These are phyloP conservation scores for Typhlichthys eigenmanni DNA, from an alignment of 2,797 vertebrate genomes.

Conservation along the genomic window DNA sequence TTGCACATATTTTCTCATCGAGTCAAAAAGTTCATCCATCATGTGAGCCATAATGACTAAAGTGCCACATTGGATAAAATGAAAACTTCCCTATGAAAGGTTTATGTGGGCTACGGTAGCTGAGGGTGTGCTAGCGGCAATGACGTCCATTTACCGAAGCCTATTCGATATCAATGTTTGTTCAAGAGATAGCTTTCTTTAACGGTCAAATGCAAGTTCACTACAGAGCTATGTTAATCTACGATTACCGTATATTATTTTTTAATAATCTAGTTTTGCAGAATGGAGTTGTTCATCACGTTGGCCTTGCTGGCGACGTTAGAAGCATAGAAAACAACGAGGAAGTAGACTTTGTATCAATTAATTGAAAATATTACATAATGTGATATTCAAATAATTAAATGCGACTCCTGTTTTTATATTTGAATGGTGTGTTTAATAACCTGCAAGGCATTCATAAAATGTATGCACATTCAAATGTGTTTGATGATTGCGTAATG, in stretches of 20 bases:
- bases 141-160: slow-evolving; percentile 6
- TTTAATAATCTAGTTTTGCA: neutral
- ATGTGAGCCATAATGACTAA: slow-evolving; percentile 26
- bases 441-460: too few species aligned
- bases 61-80: neutral
- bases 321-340: slow-evolving; percentile 28
- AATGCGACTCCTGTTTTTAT: too few species aligned
- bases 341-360: slow-evolving; percentile 36
- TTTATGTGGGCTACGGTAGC: slow-evolving; percentile 39
- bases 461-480: too few species aligned
- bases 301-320: neutral
- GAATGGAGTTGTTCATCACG: too few species aligned
- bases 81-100: slow-evolving; percentile 26
- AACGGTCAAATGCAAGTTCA: neutral
- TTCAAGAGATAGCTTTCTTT: neutral
- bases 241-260: neutral
- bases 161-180: slow-evolving; percentile 2
- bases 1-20: slow-evolving; percentile 75
- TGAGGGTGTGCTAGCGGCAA: slow-evolving; percentile 39
- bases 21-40: slow-evolving; percentile 65
- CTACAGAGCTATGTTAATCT: too few species aligned
- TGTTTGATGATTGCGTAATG: too few species aligned
- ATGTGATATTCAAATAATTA: too few species aligned
- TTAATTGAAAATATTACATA: too few species aligned
- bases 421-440: too few species aligned